Conservation (phyloP, 2,888 invertebrate genomes). For the Epinotia demarniana region DNA sequence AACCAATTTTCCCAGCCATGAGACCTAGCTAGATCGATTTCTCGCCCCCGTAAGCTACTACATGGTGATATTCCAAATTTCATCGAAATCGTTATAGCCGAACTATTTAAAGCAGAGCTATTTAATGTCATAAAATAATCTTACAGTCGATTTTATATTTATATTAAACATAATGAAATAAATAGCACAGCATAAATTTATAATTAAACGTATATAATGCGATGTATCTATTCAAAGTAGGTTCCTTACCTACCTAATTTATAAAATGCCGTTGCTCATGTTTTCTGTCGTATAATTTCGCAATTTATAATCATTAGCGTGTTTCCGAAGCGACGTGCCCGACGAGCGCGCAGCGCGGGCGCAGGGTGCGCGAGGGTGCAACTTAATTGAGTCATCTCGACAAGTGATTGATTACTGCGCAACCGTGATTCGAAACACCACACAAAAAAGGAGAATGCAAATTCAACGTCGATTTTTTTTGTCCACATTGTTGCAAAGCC, state of each 20-base stretch:
- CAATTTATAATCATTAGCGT: slow-evolving; percentile 80
- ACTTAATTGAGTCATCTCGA: slow-evolving; percentile 79
- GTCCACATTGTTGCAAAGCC: slow-evolving; percentile 54
- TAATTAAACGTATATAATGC: slow-evolving; percentile 43
- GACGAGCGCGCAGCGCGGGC: slow-evolving; percentile 51
- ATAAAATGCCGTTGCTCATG: slow-evolving; percentile 64
- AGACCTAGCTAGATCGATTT: too few relatives aligned
- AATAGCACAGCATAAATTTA: slow-evolving; percentile 40
- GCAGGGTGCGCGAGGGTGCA: slow-evolving; percentile 65
- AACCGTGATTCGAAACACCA: slow-evolving; percentile 73
- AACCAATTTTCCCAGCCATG: too few relatives aligned
- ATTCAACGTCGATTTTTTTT: slow-evolving; percentile 66
- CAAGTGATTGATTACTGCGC: slow-evolving; percentile 75
- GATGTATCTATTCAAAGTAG: slow-evolving; percentile 43
- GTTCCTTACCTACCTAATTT: slow-evolving; percentile 50
- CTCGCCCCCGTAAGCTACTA: too few relatives aligned
- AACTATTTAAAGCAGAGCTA: slow-evolving; percentile 3
- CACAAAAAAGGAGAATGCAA: slow-evolving; percentile 69
- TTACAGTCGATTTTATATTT: slow-evolving; percentile 16
- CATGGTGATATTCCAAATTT: too few relatives aligned
- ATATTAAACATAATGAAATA: slow-evolving; percentile 19
- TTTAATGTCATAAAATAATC: slow-evolving; percentile 14
- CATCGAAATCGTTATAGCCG: too few relatives aligned
- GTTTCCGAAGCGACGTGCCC: slow-evolving; percentile 66
- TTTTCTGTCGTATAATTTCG: slow-evolving; percentile 73